These are phyloP conservation scores for Polyommatus icarus DNA, from an alignment of 2,888 invertebrate species.

Conservation along the genomic window DNA sequence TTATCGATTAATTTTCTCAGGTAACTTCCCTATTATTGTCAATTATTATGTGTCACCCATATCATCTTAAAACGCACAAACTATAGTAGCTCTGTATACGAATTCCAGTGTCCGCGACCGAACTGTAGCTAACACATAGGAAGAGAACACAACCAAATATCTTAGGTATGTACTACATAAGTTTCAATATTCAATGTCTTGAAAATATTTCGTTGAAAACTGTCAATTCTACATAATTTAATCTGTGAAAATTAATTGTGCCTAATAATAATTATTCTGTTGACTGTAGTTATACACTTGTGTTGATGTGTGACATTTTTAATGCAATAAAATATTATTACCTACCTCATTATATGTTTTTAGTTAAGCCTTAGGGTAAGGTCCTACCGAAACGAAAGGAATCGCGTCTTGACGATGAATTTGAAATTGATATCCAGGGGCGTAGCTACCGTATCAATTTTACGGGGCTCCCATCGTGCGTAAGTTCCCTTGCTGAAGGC, in stretches of 20 bases:
- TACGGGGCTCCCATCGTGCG: too few species aligned
- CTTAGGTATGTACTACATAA: neutral
- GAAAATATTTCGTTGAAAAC: neutral
- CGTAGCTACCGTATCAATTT: too few species aligned
- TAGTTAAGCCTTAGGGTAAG: neutral
- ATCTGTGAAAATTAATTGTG: neutral
- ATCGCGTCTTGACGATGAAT: too few species aligned
- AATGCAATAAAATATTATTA: neutral
- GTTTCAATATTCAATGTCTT: neutral
- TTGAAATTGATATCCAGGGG: too few species aligned
- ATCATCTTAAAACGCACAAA: too few species aligned
- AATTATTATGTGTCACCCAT: too few species aligned
- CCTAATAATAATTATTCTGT: neutral
- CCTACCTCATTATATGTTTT: slow-evolving; percentile 3
- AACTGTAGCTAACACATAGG: neutral
- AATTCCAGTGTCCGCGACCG: neutral
- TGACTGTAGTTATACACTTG: neutral
- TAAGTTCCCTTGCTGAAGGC: too few species aligned
- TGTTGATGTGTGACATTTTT: neutral
- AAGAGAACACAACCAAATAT: neutral
- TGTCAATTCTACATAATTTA: neutral
- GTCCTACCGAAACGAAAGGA: too few species aligned
- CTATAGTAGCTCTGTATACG: neutral
- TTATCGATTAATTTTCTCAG: too few species aligned
- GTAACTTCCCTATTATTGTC: too few species aligned